phyloP scores from a whole-genome alignment of 1,140 invertebrate species.

The Acromyrmex echinatior region DNA sequence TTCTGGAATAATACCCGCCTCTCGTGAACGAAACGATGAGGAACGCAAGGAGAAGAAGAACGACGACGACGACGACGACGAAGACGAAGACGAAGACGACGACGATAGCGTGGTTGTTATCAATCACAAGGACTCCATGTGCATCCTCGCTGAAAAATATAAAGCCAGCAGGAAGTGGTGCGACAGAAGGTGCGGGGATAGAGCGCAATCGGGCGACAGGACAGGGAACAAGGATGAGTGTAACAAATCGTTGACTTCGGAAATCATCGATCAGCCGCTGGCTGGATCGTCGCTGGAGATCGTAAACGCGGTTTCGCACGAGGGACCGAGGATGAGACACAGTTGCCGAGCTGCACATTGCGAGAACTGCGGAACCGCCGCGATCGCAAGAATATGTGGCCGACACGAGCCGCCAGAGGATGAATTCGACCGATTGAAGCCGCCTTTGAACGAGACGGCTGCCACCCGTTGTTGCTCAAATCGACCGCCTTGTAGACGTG shows the following conservation, averaged over 20 bases:
- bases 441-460: constrained; percentile 53
- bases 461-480: constrained; percentile 46
- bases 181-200: neutral
- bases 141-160: constrained; percentile 79
- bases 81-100: constrained; percentile 31
- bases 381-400: constrained; percentile 47
- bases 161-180: constrained; percentile 68
- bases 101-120: constrained; percentile 64
- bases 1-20: constrained; percentile 30
- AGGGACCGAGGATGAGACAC: constrained; percentile 29
- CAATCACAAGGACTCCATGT: constrained; percentile 79
- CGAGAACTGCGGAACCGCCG: constrained; percentile 40
- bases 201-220: constrained; percentile 19
- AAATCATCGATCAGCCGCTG: constrained; percentile 36
- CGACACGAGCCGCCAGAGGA: constrained; percentile 36
- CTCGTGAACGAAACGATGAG: constrained; percentile 64
- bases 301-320: constrained; percentile 26
- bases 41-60: constrained; percentile 41
- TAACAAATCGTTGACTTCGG: constrained; percentile 61
- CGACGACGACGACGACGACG: constrained; percentile 36
- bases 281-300: constrained; percentile 43
- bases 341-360: constrained; percentile 15
- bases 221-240: constrained; percentile 32
- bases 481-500: constrained; percentile 63
- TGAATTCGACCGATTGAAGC: constrained; percentile 54